phyloP scores from a whole-genome alignment of 2,113 vertebrate species.

The Hippoglossus stenolepis region DNA sequence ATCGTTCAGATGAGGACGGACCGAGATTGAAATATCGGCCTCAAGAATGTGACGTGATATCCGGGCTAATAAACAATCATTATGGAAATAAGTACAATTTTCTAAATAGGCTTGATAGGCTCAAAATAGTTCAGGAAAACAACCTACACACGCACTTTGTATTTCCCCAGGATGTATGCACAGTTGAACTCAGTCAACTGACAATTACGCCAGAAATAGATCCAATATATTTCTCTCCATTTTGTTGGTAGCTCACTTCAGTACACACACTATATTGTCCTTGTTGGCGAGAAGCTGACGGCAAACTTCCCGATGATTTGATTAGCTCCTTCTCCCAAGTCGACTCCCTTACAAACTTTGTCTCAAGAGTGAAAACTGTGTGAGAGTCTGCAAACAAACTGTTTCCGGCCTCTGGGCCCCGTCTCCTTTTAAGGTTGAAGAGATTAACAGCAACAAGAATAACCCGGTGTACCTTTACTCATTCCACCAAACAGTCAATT shows the following conservation, averaged over 20 bases:
- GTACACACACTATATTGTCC: neutral
- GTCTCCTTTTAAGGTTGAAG: slow-evolving; percentile 9
- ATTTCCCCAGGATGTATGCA: slow-evolving; percentile 11
- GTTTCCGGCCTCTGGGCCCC: slow-evolving; percentile 2
- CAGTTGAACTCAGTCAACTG: slow-evolving; percentile 27
- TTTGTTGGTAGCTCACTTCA: neutral
- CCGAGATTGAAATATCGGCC: neutral
- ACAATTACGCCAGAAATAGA: slow-evolving; percentile 25
- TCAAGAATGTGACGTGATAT: neutral
- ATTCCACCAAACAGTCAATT: slow-evolving; percentile 36
- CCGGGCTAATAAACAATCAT: too few species aligned
- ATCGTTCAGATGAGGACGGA: neutral
- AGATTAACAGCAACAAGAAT: slow-evolving; percentile 34
- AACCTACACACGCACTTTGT: neutral
- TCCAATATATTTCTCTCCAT: slow-evolving; percentile 3
- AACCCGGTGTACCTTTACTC: neutral
- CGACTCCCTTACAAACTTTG: slow-evolving; percentile 17
- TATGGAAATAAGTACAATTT: neutral
- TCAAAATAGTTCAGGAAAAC: neutral
- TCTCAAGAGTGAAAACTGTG: slow-evolving; percentile 12
- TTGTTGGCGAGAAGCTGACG: slow-evolving; percentile 28
- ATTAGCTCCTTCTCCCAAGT: slow-evolving; percentile 32
- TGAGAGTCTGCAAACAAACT: slow-evolving; percentile 16
- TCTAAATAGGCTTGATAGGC: too few species aligned
- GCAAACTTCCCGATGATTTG: slow-evolving; percentile 31